Evolutionary conservation across 1,140 invertebrate genomes (phyloP), one percentile per base, ranked within the genome.

Genomic region (Apolygus lucorum): DNA sequence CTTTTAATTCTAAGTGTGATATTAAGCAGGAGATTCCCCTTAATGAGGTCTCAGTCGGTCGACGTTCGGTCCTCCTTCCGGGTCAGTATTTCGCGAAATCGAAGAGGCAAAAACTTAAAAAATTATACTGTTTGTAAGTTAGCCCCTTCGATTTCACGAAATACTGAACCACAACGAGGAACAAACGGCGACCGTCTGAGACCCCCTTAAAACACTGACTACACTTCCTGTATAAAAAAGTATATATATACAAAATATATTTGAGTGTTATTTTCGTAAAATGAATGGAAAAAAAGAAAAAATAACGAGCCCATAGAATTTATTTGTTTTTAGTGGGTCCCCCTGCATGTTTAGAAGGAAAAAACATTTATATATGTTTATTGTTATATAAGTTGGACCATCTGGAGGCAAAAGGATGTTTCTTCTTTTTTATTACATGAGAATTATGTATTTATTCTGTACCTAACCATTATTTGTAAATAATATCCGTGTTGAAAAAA

Each of bases 1-100:
- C 28, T 64, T 62, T 68, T 63, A 59, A 29, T 69, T 63, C 49
- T 59, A 68, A 63, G 68, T 69, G 68, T 69, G 68, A 69, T 69
- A 69, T 63, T 63, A 25, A 52, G 54, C 54, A 63, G 68, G 68
- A 29, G 64, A 66, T 34, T 66, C 28, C 64, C 22, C n/a, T n/a
- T n/a, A n/a, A n/a, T n/a, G n/a, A n/a, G n/a, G n/a, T n/a, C n/a
- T n/a, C n/a, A n/a, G n/a, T n/a, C n/a, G n/a, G n/a, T n/a, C n/a
- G n/a, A n/a, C n/a, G n/a, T n/a, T n/a, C n/a, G n/a, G n/a, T n/a
- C n/a, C n/a, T n/a, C n/a, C n/a, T n/a, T n/a, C n/a, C n/a, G n/a
- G n/a, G n/a, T n/a, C n/a, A n/a, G n/a, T n/a, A n/a, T n/a, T n/a
- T n/a, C n/a, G n/a, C n/a, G n/a, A n/a, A n/a, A n/a, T n/a, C n/a